Conservation (phyloP, 2,888 invertebrate species). For the Netelia fuscicornis region DNA sequence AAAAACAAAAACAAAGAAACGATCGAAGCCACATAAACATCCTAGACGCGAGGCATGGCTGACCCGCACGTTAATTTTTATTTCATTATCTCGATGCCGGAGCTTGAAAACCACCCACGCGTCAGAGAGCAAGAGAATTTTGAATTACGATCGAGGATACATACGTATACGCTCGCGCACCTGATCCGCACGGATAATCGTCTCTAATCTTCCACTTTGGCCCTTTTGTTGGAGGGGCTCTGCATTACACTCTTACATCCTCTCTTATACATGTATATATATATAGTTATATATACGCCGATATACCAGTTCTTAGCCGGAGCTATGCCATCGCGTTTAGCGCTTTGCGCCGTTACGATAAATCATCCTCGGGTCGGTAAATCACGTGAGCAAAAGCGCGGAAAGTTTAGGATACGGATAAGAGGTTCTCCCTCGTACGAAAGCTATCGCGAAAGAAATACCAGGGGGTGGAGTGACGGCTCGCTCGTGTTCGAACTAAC, state of each 20-base stretch:
- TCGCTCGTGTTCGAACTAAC: slow-evolving; percentile 57
- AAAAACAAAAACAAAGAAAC: neutral
- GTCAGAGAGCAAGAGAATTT: slow-evolving; percentile 73
- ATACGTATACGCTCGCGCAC: slow-evolving; percentile 75
- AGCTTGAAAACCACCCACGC: slow-evolving; percentile 81
- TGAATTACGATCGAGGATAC: slow-evolving; percentile 81
- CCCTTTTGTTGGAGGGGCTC: slow-evolving; percentile 76
- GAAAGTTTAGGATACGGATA: slow-evolving; percentile 74
- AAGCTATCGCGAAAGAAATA: slow-evolving; percentile 43
- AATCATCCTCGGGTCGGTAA: slow-evolving; percentile 80
- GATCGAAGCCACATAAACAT: neutral
- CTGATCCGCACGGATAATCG: slow-evolving; percentile 83
- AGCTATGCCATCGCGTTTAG: slow-evolving; percentile 65
- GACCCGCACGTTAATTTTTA: slow-evolving; percentile 69
- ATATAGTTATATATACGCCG: slow-evolving; percentile 53
- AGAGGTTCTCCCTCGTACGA: neutral
- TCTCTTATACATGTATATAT: slow-evolving; percentile 62
- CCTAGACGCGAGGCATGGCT: slow-evolving; percentile 33
- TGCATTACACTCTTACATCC: slow-evolving; percentile 47
- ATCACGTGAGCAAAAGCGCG: slow-evolving; percentile 78
- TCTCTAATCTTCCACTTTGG: slow-evolving; percentile 85
- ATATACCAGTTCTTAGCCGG: slow-evolving; percentile 40
- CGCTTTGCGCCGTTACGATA: slow-evolving; percentile 73
- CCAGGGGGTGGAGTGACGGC: slow-evolving; percentile 55
- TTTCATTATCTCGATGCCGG: slow-evolving; percentile 75